A percentile compares a stretch with the other conserved stretches of the same genome.
phyloP scores from a whole-genome alignment of 2,888 invertebrate species.

The Hylaea fasciaria region DNA sequence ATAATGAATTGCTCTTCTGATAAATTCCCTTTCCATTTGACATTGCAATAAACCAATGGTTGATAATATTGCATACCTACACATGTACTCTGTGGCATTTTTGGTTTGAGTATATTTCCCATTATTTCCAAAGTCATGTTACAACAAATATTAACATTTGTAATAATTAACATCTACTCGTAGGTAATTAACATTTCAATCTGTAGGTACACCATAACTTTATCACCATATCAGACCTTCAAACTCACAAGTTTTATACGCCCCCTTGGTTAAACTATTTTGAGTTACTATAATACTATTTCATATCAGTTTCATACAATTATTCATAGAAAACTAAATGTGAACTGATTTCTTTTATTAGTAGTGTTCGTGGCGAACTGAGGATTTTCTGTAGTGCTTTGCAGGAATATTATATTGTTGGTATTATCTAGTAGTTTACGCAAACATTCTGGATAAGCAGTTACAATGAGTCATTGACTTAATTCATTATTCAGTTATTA shows the following conservation, averaged over 20 bases:
- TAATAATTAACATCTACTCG: neutral
- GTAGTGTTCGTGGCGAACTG: neutral
- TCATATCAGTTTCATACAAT: neutral
- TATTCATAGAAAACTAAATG: neutral
- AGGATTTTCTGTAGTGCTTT: neutral
- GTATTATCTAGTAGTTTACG: slow-evolving; percentile 15
- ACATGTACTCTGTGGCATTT: neutral
- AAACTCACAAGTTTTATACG: neutral
- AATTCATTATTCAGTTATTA: slow-evolving; percentile 30
- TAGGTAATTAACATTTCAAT: too few relatives aligned
- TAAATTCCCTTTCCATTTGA: slow-evolving; percentile 20
- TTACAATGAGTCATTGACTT: slow-evolving; percentile 27
- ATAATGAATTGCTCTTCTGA: slow-evolving; percentile 25
- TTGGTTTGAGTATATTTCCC: neutral
- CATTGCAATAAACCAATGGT: slow-evolving; percentile 4
- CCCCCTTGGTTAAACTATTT: neutral
- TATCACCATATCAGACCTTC: slow-evolving; percentile 16
- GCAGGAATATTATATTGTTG: neutral
- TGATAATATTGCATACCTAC: neutral
- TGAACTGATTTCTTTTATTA: neutral
- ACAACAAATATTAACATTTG: neutral
- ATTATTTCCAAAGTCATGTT: neutral
- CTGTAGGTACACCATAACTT: slow-evolving; percentile 1
- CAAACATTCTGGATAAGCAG: slow-evolving; percentile 27
- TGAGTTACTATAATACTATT: neutral